A percentile compares a stretch with the other conserved stretches of the same genome.
Conservation (phyloP, 2,888 invertebrate species). For the Phortica magna region DNA sequence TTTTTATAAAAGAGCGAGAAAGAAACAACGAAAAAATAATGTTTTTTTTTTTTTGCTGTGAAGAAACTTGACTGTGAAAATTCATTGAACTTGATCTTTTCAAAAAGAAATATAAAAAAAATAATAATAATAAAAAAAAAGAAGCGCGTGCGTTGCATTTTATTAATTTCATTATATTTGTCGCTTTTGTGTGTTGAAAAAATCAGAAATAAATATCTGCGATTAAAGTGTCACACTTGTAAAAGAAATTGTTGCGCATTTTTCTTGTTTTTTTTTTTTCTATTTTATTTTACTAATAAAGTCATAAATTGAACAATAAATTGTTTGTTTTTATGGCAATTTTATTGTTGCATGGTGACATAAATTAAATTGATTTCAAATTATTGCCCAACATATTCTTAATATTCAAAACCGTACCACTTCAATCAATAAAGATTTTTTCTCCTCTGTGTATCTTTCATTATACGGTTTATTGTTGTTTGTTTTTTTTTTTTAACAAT, state of each 20-base stretch:
- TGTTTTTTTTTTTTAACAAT: not conserved
- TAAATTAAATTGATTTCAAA: constrained; percentile 32
- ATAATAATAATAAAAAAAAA: constrained; percentile 15
- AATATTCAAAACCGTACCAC: constrained; percentile 18
- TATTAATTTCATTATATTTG: not conserved
- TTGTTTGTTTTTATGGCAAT: constrained; percentile 58
- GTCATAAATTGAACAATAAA: constrained; percentile 63
- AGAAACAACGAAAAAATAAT: constrained; percentile 18
- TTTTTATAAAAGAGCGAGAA: constrained; percentile 52
- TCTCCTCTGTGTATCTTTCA: not conserved
- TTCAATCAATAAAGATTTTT: not conserved
- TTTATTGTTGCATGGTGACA: constrained; percentile 48
- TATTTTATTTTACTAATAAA: constrained; percentile 62
- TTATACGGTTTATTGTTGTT: not conserved
- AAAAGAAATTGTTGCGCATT: constrained; percentile 38
- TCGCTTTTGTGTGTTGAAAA: not conserved
- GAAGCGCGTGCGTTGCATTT: constrained; percentile 55
- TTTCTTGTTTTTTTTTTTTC: constrained; percentile 44
- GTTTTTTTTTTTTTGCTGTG: constrained; percentile 41
- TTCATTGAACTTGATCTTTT: constrained; percentile 75
- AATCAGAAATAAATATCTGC: constrained; percentile 46
- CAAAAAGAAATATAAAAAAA: constrained; percentile 17
- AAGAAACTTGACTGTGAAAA: constrained; percentile 57
- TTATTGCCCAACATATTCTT: not conserved
- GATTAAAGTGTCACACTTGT: constrained; percentile 57